Percentiles rank a stretch among this genome's conserved stretches.
These are phyloP conservation scores for Halictus ligatus DNA, from an alignment of 2,888 invertebrate species.

Conservation along the genomic window DNA sequence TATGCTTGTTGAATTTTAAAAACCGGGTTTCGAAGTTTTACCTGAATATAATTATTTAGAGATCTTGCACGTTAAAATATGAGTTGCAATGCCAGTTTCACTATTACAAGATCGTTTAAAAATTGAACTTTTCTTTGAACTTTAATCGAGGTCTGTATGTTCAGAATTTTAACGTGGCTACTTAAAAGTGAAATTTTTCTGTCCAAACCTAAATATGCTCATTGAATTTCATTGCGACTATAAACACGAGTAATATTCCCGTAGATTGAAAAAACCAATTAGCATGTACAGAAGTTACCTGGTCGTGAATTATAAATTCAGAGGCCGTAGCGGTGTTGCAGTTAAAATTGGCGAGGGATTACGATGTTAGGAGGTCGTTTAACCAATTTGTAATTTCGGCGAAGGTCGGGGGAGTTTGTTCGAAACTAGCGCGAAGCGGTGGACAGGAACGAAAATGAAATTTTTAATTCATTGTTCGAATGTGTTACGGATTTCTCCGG, in stretches of 20 bases:
- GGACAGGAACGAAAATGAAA: background rate
- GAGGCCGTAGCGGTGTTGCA: background rate
- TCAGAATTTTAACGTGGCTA: background rate
- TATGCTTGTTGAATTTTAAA: background rate
- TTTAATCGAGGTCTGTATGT: too few relatives aligned
- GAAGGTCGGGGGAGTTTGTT: background rate
- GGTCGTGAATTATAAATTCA: conserved; percentile 13
- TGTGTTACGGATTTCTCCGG: background rate
- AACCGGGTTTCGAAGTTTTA: background rate
- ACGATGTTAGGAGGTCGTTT: conserved; percentile 9
- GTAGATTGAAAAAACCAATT: background rate
- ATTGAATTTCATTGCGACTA: background rate
- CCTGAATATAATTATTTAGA: background rate
- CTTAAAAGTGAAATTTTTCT: too few relatives aligned
- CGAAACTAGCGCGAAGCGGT: background rate
- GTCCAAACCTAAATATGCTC: background rate
- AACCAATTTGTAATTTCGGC: conserved; percentile 17
- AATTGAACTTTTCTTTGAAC: background rate
- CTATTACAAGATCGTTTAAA: background rate
- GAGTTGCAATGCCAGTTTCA: background rate
- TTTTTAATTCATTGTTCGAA: background rate
- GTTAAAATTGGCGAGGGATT: conserved; percentile 15
- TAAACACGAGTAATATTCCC: background rate
- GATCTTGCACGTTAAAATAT: background rate
- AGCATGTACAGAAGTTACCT: background rate